A percentile compares a stretch with the other conserved stretches of the same genome.
phyloP scores from a whole-genome alignment of 1,140 invertebrate genomes.

The Geopemphigus sp. region DNA sequence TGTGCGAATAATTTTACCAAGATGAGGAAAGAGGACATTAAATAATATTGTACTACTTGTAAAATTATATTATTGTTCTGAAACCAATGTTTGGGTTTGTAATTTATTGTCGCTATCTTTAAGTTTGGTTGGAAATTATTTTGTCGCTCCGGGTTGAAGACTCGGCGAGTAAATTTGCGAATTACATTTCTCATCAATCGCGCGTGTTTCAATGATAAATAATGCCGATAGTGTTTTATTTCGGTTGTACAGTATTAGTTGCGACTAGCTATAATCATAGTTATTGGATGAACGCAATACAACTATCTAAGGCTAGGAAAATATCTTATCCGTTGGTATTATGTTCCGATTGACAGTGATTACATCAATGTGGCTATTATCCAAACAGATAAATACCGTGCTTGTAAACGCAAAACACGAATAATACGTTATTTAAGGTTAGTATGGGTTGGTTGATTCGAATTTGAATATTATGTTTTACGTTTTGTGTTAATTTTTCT shows the following conservation, averaged over 20 bases:
- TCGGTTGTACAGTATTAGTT: slow-evolving; percentile 68
- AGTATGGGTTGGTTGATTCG: not conserved
- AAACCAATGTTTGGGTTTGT: too few relatives aligned
- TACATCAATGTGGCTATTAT: slow-evolving; percentile 57
- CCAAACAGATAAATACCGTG: slow-evolving; percentile 1
- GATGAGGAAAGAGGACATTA: slow-evolving; percentile 64
- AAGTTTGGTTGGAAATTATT: slow-evolving; percentile 56
- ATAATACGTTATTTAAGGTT: slow-evolving; percentile 9
- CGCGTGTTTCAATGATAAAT: slow-evolving; percentile 61
- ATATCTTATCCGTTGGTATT: slow-evolving; percentile 65
- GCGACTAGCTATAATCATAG: slow-evolving; percentile 75
- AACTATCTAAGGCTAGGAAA: slow-evolving; percentile 55
- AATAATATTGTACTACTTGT: slow-evolving; percentile 63
- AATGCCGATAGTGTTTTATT: slow-evolving; percentile 58
- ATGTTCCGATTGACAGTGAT: slow-evolving; percentile 65
- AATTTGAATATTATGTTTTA: not conserved
- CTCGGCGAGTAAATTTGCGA: slow-evolving; percentile 65
- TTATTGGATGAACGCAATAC: slow-evolving; percentile 64
- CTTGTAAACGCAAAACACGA: slow-evolving; percentile 7
- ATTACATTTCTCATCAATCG: slow-evolving; percentile 60
- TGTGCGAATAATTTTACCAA: too few relatives aligned
- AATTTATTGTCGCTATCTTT: not conserved
- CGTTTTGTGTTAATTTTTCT: slow-evolving; percentile 49
- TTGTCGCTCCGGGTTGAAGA: slow-evolving; percentile 69
- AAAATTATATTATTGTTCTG: slow-evolving; percentile 60